Conservation (phyloP, 2,113 vertebrate genomes). For the Steatornis caripensis region DNA sequence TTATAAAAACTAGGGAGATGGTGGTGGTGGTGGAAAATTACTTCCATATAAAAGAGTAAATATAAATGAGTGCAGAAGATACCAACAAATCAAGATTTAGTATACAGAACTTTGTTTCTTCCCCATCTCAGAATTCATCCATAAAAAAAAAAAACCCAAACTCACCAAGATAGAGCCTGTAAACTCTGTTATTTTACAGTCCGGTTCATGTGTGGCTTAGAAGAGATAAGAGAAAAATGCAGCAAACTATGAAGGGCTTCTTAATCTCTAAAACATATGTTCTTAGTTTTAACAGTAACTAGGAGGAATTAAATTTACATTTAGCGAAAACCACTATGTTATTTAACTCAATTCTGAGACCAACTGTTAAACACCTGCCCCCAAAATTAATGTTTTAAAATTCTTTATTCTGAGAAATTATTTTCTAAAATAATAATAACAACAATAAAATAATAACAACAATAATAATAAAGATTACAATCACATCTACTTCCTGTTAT, state of each 20-base stretch:
- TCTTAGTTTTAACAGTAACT: not conserved
- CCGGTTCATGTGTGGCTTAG: not conserved
- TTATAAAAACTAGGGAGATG: not conserved
- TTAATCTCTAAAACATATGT: not conserved
- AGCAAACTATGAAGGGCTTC: not conserved
- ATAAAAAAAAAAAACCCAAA: not conserved
- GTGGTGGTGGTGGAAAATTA: not conserved
- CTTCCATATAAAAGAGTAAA: not conserved
- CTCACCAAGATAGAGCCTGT: not conserved
- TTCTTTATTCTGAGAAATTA: not conserved
- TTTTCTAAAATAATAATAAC: not conserved
- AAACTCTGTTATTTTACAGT: not conserved
- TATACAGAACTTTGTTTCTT: not conserved
- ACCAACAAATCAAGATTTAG: not conserved
- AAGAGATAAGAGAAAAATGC: not conserved
- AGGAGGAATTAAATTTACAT: not conserved
- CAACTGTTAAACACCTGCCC: not conserved
- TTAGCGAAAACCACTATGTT: not conserved
- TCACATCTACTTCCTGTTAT: not conserved
- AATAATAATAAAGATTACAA: not conserved
- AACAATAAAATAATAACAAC: not conserved
- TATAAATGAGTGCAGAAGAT: not conserved
- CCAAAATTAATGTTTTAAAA: not conserved
- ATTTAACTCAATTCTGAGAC: not conserved
- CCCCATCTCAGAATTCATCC: not conserved